Base-by-base conservation (phyloP, 2,888 invertebrate species). In the Amphimallon solstitiale region DNA sequence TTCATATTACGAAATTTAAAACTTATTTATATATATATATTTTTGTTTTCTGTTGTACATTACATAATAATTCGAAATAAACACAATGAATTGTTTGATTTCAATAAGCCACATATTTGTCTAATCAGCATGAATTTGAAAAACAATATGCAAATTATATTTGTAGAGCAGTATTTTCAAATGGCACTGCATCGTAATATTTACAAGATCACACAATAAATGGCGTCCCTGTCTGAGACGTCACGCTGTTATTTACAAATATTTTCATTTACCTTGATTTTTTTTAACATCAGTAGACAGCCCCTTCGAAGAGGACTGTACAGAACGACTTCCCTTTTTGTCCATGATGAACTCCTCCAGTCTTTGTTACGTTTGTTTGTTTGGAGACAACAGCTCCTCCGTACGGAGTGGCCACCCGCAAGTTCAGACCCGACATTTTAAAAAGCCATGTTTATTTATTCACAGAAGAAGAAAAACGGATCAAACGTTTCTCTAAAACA, bases 401-500 rank as follows among this genome's bases (percentile, higher is more conserved):
- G 87, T 87, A 84, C 86, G 90, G 90, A 90, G 90, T 88, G 86
- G 86, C 86, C 84, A 85, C 85, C 83, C 83, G 82, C 86, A 86
- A 84, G 84, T 88, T 87, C 87, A 87, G 84, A 84, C 86, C 85
- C 89, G 88, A 90, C 92, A 92, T 92, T 87, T 90, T 90, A 91
- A 87, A 88, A 90, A 89, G 90, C 91, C 91, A 91, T 91, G 89
- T 89, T 90, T 87, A 84, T 86, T 77, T 82, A 82, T 82, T 80
- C 82, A 82, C 83, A 82, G 84, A 83, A 85, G 85, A 83, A 84
- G 85, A 84, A 86, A 85, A 85, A 81, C 74, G 63, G 62, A 29
- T 63, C 40, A 21, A 67, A 67, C 63, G 66, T 54, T 59, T 21
- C 51, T 59, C 38, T 45, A 23, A 49, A 79, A 72, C 75, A 78